A percentile compares a stretch with the other conserved stretches of the same genome.
These are phyloP conservation scores for Brienomyrus longianalis DNA, from an alignment of 2,113 vertebrate species.

Conservation along the genomic window DNA sequence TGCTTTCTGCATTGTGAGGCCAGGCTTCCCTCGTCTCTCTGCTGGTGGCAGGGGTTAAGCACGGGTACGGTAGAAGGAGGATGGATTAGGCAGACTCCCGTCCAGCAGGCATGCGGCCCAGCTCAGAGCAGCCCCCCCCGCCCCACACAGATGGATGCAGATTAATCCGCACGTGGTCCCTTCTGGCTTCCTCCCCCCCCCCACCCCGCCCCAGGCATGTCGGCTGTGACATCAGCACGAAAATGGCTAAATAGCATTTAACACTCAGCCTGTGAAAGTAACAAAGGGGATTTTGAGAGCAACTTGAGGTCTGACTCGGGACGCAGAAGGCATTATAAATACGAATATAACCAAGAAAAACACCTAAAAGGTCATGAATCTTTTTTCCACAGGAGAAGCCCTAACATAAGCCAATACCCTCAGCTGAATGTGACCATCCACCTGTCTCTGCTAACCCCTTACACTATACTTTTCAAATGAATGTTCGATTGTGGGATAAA, in stretches of 20 bases:
- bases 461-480: neutral
- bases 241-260: neutral
- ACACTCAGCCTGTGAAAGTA: neutral
- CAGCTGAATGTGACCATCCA: neutral
- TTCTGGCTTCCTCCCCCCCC: neutral
- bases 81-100: neutral
- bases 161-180: neutral
- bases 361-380: neutral
- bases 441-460: neutral
- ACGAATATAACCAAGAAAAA: neutral
- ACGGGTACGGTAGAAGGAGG: neutral
- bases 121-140: neutral
- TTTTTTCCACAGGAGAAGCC: neutral
- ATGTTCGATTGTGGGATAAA: conserved; percentile 28
- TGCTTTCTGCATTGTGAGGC: neutral
- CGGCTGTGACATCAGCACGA: neutral
- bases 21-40: neutral
- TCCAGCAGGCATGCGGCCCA: neutral
- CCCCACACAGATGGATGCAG: neutral
- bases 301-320: neutral
- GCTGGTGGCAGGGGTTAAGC: neutral
- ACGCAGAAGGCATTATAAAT: neutral
- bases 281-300: neutral
- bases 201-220: neutral
- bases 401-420: neutral